Evolutionary conservation across 1,140 invertebrate species (phyloP).

Genomic region (Drosophila ironensis): DNA sequence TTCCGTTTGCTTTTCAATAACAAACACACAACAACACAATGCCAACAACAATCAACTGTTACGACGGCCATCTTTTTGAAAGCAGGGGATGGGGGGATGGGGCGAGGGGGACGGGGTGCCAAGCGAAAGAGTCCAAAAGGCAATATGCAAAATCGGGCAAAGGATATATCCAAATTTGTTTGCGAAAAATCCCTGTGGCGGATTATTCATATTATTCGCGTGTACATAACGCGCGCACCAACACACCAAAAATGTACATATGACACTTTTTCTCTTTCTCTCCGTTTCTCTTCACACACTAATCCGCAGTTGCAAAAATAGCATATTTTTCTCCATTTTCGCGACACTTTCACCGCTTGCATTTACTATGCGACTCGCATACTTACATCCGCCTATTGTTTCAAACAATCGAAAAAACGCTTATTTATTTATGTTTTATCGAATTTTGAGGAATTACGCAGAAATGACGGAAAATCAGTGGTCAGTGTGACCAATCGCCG

Average conservation of each 20-base stretch:
- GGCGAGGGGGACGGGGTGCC: conserved; percentile 38
- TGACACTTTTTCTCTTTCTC: conserved; percentile 55
- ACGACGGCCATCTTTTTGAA: conserved; percentile 79
- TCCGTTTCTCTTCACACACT: conserved; percentile 31
- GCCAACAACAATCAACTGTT: conserved; percentile 63
- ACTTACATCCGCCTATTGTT: conserved; percentile 53
- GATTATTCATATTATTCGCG: conserved; percentile 23
- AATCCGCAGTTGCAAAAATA: conserved; percentile 34
- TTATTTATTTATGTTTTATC: conserved; percentile 39
- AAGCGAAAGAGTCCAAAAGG: conserved; percentile 40
- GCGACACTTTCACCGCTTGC: neutral
- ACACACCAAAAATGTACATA: conserved; percentile 44
- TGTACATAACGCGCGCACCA: conserved; percentile 53
- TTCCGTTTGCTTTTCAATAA: conserved; percentile 63
- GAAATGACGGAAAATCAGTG: conserved; percentile 41
- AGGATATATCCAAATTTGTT: conserved; percentile 27
- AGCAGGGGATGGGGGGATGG: too few species aligned
- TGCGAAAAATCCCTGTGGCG: conserved; percentile 26
- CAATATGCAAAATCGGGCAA: conserved; percentile 64
- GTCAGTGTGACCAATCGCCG: too few species aligned
- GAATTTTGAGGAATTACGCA: conserved; percentile 62
- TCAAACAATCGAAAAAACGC: conserved; percentile 35
- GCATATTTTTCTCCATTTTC: neutral
- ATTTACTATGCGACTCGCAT: conserved; percentile 38
- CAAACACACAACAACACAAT: conserved; percentile 60